Conservation (phyloP, 2,797 vertebrate genomes). For the Calcarius lapponicus region DNA sequence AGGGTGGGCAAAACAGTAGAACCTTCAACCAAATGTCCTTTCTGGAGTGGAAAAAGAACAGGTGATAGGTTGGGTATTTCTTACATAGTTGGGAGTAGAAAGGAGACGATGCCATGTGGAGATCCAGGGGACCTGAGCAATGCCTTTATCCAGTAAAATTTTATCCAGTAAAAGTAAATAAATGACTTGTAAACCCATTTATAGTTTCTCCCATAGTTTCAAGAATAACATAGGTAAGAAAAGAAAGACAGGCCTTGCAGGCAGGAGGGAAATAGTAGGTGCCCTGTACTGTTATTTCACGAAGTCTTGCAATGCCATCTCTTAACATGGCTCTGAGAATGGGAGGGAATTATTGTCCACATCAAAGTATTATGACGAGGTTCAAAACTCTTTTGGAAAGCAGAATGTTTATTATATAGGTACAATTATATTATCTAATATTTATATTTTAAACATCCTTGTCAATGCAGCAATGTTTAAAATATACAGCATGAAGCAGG, state of each 20-base stretch:
- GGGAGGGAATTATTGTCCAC: background rate
- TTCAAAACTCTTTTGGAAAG: background rate
- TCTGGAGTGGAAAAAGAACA: background rate
- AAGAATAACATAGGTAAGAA: background rate
- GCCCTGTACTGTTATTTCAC: background rate
- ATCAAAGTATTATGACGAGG: background rate
- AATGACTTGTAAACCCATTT: background rate
- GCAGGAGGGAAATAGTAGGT: background rate
- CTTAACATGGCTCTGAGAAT: rapidly evolving
- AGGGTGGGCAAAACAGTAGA: background rate
- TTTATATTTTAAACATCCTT: background rate
- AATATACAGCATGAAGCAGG: rapidly evolving
- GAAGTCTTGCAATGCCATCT: background rate
- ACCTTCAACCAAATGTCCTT: background rate
- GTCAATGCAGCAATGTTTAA: background rate
- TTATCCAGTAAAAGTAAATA: background rate
- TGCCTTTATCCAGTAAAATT: background rate
- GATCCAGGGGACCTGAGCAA: background rate
- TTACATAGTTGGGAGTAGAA: background rate
- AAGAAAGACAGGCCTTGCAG: background rate
- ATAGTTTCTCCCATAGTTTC: background rate
- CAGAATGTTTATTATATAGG: background rate
- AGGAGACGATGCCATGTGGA: background rate
- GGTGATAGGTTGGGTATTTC: background rate
- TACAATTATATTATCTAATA: background rate